Percentiles rank a stretch among this genome's conserved stretches.
These are phyloP conservation scores for Heterodera carotae DNA, from an alignment of 1,140 invertebrate genomes.

Conservation along the genomic window DNA sequence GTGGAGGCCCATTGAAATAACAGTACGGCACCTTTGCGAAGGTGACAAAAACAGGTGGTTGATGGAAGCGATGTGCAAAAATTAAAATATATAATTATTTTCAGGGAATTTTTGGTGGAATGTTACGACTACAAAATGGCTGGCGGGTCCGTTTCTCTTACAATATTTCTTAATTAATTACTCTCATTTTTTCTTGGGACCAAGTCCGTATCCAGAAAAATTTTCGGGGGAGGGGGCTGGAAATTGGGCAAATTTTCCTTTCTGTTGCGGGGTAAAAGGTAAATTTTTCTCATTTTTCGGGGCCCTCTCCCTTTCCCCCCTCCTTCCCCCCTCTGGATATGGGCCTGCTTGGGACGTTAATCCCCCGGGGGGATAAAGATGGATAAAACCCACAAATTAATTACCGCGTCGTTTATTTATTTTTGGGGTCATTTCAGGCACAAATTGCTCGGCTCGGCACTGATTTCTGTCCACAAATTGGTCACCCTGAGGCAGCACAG, in stretches of 20 bases:
- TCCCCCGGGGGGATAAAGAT: too few relatives aligned
- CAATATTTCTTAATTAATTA: constrained; percentile 8
- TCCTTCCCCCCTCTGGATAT: too few relatives aligned
- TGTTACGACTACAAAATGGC: constrained; percentile 22
- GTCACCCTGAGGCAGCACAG: constrained; percentile 5
- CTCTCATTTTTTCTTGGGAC: neutral
- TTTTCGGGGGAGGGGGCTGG: too few relatives aligned
- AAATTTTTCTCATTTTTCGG: too few relatives aligned
- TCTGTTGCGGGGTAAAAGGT: too few relatives aligned
- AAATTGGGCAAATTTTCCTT: too few relatives aligned
- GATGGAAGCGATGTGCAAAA: too few relatives aligned
- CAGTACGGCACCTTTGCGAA: constrained; percentile 70
- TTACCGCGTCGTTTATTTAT: neutral
- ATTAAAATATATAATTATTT: neutral
- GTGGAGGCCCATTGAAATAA: constrained; percentile 71
- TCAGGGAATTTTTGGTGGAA: constrained; percentile 19
- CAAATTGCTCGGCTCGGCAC: constrained; percentile 17
- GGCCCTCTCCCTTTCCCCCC: too few relatives aligned
- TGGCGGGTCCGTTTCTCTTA: neutral
- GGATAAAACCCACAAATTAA: neutral
- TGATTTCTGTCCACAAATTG: constrained; percentile 18
- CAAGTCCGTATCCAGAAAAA: too few relatives aligned
- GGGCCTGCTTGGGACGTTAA: too few relatives aligned
- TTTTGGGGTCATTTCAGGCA: constrained; percentile 7
- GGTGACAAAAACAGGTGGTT: constrained; percentile 67